phyloP scores from a whole-genome alignment of 2,888 invertebrate species.

The Lordiphosa fenestrarum region DNA sequence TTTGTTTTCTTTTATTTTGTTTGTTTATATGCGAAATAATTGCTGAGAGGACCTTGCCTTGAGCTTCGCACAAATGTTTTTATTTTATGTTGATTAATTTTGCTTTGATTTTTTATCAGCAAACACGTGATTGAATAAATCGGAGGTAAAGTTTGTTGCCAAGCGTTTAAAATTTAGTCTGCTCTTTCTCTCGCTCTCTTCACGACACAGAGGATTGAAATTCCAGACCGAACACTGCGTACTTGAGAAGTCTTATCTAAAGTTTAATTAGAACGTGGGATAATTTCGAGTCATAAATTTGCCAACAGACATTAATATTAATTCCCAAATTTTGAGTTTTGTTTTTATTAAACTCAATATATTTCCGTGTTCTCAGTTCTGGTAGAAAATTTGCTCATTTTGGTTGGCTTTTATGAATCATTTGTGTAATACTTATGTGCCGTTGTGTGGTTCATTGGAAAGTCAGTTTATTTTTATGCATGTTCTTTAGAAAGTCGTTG shows the following conservation, averaged over 20 bases:
- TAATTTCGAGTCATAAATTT: slow-evolving; percentile 3
- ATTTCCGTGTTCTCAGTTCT: not conserved
- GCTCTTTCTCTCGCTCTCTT: not conserved
- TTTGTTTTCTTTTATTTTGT: slow-evolving; percentile 10
- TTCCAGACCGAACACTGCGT: slow-evolving; percentile 11
- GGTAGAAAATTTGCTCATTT: slow-evolving; percentile 21
- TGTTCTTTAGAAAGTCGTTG: slow-evolving; percentile 43
- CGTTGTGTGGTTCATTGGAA: slow-evolving; percentile 33
- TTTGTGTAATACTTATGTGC: slow-evolving; percentile 26
- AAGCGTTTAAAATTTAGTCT: slow-evolving; percentile 1
- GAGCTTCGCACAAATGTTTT: slow-evolving; percentile 22
- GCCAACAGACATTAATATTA: not conserved
- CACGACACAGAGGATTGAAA: slow-evolving; percentile 12
- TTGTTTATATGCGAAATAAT: slow-evolving; percentile 49
- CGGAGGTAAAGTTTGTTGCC: not conserved
- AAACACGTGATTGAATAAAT: slow-evolving; percentile 30
- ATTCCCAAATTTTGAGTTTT: slow-evolving; percentile 1
- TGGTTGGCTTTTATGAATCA: slow-evolving; percentile 21
- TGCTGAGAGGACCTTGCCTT: slow-evolving; percentile 31
- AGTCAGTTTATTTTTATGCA: slow-evolving; percentile 39
- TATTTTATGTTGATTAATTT: slow-evolving; percentile 33
- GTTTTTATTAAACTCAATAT: not conserved
- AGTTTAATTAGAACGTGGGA: slow-evolving; percentile 1
- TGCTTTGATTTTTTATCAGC: slow-evolving; percentile 35
- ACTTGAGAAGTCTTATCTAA: slow-evolving; percentile 14